These are phyloP conservation scores for Tolypeutes matacus DNA, from an alignment of 2,797 vertebrate species.

Conservation along the genomic window DNA sequence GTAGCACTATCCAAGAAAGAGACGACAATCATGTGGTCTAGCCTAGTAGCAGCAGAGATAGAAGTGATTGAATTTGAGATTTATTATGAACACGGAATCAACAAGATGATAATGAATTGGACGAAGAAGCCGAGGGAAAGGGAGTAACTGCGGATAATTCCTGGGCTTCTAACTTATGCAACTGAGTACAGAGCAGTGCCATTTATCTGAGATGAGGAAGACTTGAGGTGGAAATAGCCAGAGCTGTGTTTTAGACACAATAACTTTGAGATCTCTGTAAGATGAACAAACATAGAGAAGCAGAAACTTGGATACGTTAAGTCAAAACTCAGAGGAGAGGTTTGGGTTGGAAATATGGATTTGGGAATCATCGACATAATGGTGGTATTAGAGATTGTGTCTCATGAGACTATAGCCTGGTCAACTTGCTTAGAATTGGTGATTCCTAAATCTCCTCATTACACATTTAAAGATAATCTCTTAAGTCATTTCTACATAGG, in stretches of 20 bases:
- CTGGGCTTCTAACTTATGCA: slow-evolving; percentile 17
- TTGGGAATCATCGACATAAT: slow-evolving; percentile 14
- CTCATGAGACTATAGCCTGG: not conserved
- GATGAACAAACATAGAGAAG: slow-evolving; percentile 1
- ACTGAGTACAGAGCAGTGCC: not conserved
- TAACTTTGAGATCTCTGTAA: slow-evolving; percentile 42
- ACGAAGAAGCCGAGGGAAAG: slow-evolving; percentile 11
- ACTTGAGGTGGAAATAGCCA: not conserved
- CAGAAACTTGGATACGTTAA: not conserved
- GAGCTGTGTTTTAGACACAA: not conserved
- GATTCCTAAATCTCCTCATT: not conserved
- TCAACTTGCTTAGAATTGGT: slow-evolving; percentile 49
- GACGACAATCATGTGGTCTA: not conserved
- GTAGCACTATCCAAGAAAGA: slow-evolving; percentile 4
- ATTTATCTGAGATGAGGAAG: slow-evolving; percentile 12
- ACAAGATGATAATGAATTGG: slow-evolving; percentile 54
- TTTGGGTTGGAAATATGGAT: slow-evolving; percentile 30
- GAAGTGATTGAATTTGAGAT: slow-evolving; percentile 20
- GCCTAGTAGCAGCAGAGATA: not conserved
- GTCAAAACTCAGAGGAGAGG: not conserved
- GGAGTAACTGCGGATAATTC: not conserved
- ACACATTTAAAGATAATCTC: slow-evolving; percentile 2
- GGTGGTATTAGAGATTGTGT: not conserved
- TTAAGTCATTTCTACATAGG: not conserved
- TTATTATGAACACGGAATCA: slow-evolving; percentile 41